phyloP scores from a whole-genome alignment of 1,140 invertebrate genomes.

The Teleogryllus occipitalis region DNA sequence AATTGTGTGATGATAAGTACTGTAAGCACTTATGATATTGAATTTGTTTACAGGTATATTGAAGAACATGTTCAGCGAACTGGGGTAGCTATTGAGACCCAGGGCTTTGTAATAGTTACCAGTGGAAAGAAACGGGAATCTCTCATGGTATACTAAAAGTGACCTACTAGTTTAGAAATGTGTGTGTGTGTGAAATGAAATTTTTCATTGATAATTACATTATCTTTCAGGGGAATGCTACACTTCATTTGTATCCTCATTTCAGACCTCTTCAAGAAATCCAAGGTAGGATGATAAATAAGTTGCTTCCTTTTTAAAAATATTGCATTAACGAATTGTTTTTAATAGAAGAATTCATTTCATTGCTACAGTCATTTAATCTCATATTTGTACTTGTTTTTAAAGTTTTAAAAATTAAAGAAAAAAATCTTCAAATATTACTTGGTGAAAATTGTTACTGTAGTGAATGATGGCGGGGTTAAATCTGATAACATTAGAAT shows the following conservation, averaged over 20 bases:
- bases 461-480: no score
- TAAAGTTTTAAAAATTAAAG: no score
- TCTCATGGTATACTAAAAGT: slow-evolving; percentile 37
- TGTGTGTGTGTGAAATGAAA: no score
- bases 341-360: background rate
- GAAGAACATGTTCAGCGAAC: slow-evolving; percentile 53
- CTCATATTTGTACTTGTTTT: no score
- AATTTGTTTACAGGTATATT: slow-evolving; percentile 43
- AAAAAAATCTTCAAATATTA: no score
- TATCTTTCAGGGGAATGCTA: slow-evolving; percentile 49
- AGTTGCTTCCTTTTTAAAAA: background rate
- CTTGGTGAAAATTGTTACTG: no score
- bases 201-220: background rate
- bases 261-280: slow-evolving; percentile 47
- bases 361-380: no score
- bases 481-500: no score
- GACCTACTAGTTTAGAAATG: no score
- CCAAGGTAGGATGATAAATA: slow-evolving; percentile 36
- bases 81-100: slow-evolving; percentile 55
- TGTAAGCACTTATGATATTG: background rate
- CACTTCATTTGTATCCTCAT: slow-evolving; percentile 51
- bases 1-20: no score
- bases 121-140: slow-evolving; percentile 50
- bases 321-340: background rate
- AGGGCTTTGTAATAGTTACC: slow-evolving; percentile 50